A percentile compares a stretch with the other conserved stretches of the same genome.
These are phyloP conservation scores for Sphaerophoria taeniata DNA, from an alignment of 2,888 invertebrate genomes.

Conservation along the genomic window DNA sequence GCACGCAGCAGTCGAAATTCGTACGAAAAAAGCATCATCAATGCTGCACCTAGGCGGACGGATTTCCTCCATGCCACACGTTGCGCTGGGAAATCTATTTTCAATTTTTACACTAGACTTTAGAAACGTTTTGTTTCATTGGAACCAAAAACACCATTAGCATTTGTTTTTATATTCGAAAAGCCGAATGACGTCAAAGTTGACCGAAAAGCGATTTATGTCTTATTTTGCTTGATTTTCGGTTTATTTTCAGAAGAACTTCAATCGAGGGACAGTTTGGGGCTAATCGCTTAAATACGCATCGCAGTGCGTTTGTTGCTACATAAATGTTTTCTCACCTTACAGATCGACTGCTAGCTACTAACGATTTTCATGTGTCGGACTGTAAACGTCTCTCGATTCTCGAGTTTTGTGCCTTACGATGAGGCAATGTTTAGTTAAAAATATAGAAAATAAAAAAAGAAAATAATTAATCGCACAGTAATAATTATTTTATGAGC, in stretches of 20 bases:
- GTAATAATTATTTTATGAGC: constrained; percentile 36
- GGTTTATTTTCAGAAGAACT: constrained; percentile 43
- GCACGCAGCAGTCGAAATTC: constrained; percentile 47
- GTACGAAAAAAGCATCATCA: neutral
- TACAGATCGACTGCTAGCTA: neutral
- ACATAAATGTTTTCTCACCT: neutral
- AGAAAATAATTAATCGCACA: neutral
- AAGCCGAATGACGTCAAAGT: constrained; percentile 66
- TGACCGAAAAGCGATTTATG: constrained; percentile 62
- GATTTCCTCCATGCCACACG: constrained; percentile 11
- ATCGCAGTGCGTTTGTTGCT: neutral
- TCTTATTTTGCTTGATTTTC: constrained; percentile 37
- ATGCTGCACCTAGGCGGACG: constrained; percentile 37
- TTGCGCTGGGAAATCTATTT: constrained; percentile 57
- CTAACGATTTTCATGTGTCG: neutral
- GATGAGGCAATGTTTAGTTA: neutral
- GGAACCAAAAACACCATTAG: constrained; percentile 1
- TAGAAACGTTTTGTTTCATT: constrained; percentile 22
- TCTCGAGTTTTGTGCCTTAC: neutral
- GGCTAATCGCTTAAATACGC: neutral
- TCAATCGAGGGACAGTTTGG: constrained; percentile 17
- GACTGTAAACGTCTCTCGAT: neutral
- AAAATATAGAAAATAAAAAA: neutral
- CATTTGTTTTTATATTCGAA: constrained; percentile 12
- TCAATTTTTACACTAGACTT: constrained; percentile 1